A percentile compares a stretch with the other conserved stretches of the same genome.
phyloP scores from a whole-genome alignment of 2,888 invertebrate genomes.

The Seira musarum region DNA sequence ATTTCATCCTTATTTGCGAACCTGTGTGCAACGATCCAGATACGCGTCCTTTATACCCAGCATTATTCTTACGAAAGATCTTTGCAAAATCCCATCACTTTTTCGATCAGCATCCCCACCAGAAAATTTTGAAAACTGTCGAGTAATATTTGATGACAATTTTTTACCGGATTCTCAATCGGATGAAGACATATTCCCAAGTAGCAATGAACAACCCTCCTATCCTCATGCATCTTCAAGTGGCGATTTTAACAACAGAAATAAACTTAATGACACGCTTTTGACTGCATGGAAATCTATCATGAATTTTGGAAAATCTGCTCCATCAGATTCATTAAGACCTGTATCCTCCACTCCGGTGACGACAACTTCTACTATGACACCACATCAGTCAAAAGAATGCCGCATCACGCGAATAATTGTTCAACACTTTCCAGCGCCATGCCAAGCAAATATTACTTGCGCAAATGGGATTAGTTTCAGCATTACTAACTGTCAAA shows the following conservation, averaged over 20 bases:
- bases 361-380: constrained; percentile 3
- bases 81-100: constrained; percentile 36
- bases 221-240: too few relatives aligned
- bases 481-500: constrained; percentile 42
- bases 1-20: constrained; percentile 38
- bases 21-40: constrained; percentile 30
- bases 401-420: constrained; percentile 48
- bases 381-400: constrained; percentile 5
- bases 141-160: constrained; percentile 24
- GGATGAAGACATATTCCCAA: neutral
- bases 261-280: too few relatives aligned
- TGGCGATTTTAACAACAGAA: too few relatives aligned
- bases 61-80: constrained; percentile 38
- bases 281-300: too few relatives aligned
- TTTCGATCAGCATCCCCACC: constrained; percentile 38
- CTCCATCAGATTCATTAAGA: too few relatives aligned
- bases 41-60: constrained; percentile 28
- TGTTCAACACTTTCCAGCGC: constrained; percentile 58
- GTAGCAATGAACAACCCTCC: neutral
- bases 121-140: constrained; percentile 44
- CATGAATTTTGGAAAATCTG: too few relatives aligned
- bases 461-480: constrained; percentile 49
- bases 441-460: constrained; percentile 54
- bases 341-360: neutral
- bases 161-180: neutral